phyloP scores from a whole-genome alignment of 2,888 invertebrate species.

The Conchocele bisecta region DNA sequence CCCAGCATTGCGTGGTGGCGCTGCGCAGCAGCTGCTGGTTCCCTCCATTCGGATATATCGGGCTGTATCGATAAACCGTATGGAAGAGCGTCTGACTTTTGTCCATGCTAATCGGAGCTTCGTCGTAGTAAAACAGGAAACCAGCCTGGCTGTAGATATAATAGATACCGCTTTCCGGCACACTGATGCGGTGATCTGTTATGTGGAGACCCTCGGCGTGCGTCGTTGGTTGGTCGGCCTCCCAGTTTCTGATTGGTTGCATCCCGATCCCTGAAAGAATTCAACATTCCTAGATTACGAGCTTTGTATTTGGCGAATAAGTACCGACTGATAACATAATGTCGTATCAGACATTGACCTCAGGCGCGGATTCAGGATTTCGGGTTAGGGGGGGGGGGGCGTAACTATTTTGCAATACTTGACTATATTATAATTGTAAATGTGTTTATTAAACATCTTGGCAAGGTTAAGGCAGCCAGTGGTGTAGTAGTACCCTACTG shows the following conservation, averaged over 20 bases:
- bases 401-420: too few relatives aligned
- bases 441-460: too few relatives aligned
- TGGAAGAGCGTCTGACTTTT: constrained; percentile 55
- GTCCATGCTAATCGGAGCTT: neutral
- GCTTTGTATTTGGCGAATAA: too few relatives aligned
- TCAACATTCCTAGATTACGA: too few relatives aligned
- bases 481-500: too few relatives aligned
- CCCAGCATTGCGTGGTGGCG: constrained; percentile 61
- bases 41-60: constrained; percentile 57
- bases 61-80: constrained; percentile 58
- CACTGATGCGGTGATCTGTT: constrained; percentile 38
- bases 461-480: too few relatives aligned
- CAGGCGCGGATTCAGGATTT: too few relatives aligned
- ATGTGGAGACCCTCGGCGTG: constrained; percentile 51
- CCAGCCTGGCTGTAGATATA: constrained; percentile 64
- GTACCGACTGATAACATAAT: too few relatives aligned
- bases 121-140: constrained; percentile 55
- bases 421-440: too few relatives aligned
- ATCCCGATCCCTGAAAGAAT: too few relatives aligned
- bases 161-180: constrained; percentile 61
- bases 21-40: constrained; percentile 58
- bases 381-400: too few relatives aligned
- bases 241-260: constrained; percentile 55
- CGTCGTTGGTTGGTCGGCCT: constrained; percentile 14
- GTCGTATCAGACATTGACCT: too few relatives aligned